phyloP scores from a whole-genome alignment of 2,888 invertebrate species.

The Acronicta psi region DNA sequence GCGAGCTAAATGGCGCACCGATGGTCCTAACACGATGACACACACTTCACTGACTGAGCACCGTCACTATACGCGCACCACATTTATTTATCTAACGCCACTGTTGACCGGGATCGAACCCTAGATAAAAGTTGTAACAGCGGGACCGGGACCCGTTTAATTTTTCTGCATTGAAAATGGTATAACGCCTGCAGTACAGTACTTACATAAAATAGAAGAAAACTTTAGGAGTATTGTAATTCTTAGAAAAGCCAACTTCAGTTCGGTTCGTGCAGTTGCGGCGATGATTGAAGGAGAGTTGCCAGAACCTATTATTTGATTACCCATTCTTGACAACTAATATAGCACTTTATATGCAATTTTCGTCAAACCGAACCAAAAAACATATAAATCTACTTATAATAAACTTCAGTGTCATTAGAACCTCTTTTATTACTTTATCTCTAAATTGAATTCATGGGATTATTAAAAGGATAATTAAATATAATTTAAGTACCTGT shows the following conservation, averaged over 20 bases:
- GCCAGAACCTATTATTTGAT: slow-evolving; percentile 12
- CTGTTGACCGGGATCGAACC: slow-evolving; percentile 54
- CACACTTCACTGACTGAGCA: slow-evolving; percentile 78
- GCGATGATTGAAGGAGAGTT: slow-evolving; percentile 32
- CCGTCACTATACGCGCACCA: slow-evolving; percentile 62
- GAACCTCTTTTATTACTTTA: too few relatives aligned
- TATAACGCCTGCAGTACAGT: slow-evolving; percentile 69
- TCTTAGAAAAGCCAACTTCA: slow-evolving; percentile 84
- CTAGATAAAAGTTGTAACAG: slow-evolving; percentile 53
- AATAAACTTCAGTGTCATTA: too few relatives aligned
- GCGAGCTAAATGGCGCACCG: slow-evolving; percentile 83
- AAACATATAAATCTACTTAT: too few relatives aligned
- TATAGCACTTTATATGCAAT: too few relatives aligned
- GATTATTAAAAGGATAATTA: too few relatives aligned
- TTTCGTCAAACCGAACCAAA: too few relatives aligned
- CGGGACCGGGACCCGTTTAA: slow-evolving; percentile 60
- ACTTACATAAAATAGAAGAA: slow-evolving; percentile 84
- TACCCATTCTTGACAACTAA: slow-evolving; percentile 8
- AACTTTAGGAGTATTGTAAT: slow-evolving; percentile 74
- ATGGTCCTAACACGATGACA: slow-evolving; percentile 81
- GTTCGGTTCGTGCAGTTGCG: slow-evolving; percentile 46
- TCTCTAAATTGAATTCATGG: too few relatives aligned
- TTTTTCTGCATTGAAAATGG: slow-evolving; percentile 66
- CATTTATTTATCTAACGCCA: slow-evolving; percentile 69
- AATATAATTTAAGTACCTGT: too few relatives aligned